A percentile compares a stretch with the other conserved stretches of the same genome.
phyloP scores from a whole-genome alignment of 2,888 invertebrate genomes.

The Dione juno region DNA sequence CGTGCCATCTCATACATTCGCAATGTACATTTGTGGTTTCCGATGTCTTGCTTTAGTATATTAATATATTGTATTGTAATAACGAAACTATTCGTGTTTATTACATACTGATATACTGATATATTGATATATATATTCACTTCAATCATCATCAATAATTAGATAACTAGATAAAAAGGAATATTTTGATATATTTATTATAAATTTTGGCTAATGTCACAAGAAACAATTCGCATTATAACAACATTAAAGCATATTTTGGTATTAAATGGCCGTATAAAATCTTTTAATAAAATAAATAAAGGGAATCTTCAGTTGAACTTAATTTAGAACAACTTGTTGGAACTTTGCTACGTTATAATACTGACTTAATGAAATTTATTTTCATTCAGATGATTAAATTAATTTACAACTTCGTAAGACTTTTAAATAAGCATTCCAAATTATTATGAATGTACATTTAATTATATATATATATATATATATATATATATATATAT shows the following conservation, averaged over 20 bases:
- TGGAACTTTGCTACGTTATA: constrained; percentile 11
- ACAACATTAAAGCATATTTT: background rate
- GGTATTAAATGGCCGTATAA: constrained; percentile 4
- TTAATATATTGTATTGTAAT: constrained; percentile 7
- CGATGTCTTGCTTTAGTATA: constrained; percentile 43
- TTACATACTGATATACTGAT: constrained; percentile 11
- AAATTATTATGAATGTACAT: background rate
- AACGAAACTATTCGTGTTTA: constrained; percentile 39
- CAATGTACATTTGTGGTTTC: constrained; percentile 45
- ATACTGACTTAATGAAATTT: constrained; percentile 3
- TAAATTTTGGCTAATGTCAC: no score
- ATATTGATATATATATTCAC: no score
- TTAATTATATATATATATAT: background rate
- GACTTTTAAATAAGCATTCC: background rate
- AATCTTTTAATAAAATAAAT: background rate
- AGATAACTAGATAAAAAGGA: no score
- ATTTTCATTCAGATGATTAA: background rate
- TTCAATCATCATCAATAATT: no score
- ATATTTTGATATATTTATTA: no score
- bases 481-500: no score
- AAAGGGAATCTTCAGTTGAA: background rate
- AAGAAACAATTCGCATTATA: background rate
- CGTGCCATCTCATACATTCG: constrained; percentile 38
- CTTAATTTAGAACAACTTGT: constrained; percentile 20
- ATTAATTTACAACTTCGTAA: background rate